Evolutionary conservation across 2,113 vertebrate genomes (phyloP).

Genomic region (Muntiacus reevesi): DNA sequence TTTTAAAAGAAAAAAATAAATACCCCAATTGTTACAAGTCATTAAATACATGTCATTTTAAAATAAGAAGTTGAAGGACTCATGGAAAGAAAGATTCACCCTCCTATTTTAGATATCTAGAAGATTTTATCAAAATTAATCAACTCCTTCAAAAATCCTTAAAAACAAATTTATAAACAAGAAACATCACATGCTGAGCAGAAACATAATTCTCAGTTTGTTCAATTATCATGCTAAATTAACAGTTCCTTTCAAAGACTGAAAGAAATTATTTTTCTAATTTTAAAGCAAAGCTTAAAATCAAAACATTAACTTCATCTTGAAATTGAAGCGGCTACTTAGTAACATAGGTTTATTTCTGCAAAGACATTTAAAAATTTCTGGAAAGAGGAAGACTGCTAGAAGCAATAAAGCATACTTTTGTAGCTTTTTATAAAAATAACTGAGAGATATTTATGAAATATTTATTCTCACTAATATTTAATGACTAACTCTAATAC

Average conservation of each 20-base stretch:
- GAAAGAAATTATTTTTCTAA: not conserved
- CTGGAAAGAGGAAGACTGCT: not conserved
- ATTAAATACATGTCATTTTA: not conserved
- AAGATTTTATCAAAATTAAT: not conserved
- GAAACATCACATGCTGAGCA: not conserved
- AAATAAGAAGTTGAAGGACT: not conserved
- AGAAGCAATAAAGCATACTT: not conserved
- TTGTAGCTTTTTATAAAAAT: not conserved
- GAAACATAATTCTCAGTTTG: not conserved
- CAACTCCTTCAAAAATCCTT: not conserved
- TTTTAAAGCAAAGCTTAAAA: not conserved
- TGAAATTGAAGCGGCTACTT: not conserved
- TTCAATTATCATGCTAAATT: not conserved
- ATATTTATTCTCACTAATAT: conserved; percentile 24
- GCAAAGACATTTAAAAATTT: not conserved
- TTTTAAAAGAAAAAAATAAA: not conserved
- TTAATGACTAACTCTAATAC: not conserved
- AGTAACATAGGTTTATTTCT: not conserved
- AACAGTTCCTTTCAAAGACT: not conserved
- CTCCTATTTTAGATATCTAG: not conserved
- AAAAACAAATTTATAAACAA: not conserved
- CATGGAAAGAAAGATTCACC: not conserved
- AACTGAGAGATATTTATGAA: not conserved
- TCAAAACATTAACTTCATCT: not conserved
- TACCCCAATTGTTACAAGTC: not conserved